Conservation (phyloP, 2,797 vertebrate genomes). For the Neomorphus geoffroyi region DNA sequence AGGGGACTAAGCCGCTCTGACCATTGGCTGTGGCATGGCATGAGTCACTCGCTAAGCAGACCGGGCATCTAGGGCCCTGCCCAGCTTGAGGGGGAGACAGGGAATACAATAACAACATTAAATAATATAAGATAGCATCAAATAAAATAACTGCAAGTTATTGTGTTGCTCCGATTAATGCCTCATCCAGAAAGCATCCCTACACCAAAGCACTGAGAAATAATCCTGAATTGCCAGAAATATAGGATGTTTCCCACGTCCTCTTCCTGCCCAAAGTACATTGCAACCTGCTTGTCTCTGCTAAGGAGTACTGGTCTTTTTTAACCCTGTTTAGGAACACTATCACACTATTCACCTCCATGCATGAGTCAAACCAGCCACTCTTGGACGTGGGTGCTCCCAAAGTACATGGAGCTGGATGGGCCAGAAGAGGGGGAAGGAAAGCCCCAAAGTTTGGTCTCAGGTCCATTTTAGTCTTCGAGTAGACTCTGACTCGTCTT, state of each 20-base stretch:
- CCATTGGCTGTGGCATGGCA: not conserved
- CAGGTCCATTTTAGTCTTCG: not conserved
- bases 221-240: not conserved
- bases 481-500: not conserved
- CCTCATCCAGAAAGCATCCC: not conserved
- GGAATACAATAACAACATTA: not conserved
- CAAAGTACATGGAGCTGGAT: rapidly evolving
- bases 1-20: not conserved
- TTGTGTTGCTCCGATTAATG: not conserved
- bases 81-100: not conserved
- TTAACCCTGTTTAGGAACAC: not conserved
- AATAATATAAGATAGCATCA: not conserved
- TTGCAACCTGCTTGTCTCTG: not conserved
- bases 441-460: not conserved
- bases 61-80: not conserved
- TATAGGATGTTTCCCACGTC: not conserved
- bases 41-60: rapidly evolving
- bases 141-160: not conserved
- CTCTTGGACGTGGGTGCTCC: not conserved
- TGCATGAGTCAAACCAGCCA: rapidly evolving
- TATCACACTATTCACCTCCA: not conserved
- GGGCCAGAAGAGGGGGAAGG: not conserved
- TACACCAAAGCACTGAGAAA: not conserved
- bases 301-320: not conserved
- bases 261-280: not conserved